Base-by-base conservation (phyloP, 2,113 vertebrate genomes). In the Poecilia latipinna region DNA sequence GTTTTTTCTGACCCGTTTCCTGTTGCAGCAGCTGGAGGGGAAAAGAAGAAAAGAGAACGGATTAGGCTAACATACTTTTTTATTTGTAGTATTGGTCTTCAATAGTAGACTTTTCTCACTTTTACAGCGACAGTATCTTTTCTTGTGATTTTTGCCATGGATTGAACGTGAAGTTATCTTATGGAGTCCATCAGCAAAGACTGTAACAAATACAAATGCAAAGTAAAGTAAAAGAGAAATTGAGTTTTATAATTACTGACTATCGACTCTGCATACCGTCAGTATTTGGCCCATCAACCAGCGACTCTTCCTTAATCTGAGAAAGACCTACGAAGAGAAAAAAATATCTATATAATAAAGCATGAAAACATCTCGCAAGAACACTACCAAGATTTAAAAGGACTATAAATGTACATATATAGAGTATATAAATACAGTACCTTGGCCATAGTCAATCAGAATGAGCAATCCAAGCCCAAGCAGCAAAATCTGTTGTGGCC, bases 401-500 rank as follows among this genome's bases (percentile, higher is more conserved):
- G 3, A 44, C 15, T 6, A 57, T 22, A 24, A n/a, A 24, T n/a
- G 10, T 24, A 24, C 10, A 57, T 57, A 57, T 57, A 11, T n/a
- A 51, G 61, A 42, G 4, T 51, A 24, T 75, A 72, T 51, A 24
- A 44, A 42, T 42, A 15, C 13, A 15, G n/a, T 92, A 93, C 92
- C 92, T 90, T 91, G 79, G 67, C 84, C 74, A 62, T 87, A 19
- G 26, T 78, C 69, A 57, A 60, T 51, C 32, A 88, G 72, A 37
- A 72, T 0, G 39, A 90, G 44, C 67, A 91, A 75, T 15, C 63
- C 31, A 64, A 80, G 66, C 64, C 48, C 22, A 32, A 85, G 11
- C 39, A 82, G 48, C 68, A 89, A 31, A 71, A 90, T 54, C 62
- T 61, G 35, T 22, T 61, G 79, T 10, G 73, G 70, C 22, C 61